Evolutionary conservation across 2,797 vertebrate genomes (phyloP), one percentile per base, ranked within the genome.

Genomic region (Vireo griseus): DNA sequence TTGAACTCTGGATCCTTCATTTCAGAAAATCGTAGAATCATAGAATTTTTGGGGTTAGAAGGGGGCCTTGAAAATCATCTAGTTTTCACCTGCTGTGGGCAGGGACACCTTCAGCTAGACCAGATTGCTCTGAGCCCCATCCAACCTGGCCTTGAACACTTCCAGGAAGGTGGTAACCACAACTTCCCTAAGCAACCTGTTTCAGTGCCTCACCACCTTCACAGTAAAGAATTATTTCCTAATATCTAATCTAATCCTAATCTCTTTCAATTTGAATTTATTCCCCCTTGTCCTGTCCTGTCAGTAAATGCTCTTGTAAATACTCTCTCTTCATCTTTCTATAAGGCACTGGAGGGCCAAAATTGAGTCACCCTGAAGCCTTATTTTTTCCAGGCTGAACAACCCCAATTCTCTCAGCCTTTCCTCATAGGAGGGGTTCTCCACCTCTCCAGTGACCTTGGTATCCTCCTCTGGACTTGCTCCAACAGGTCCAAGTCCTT

Each of bases 401-500:
- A 57, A 57, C 9, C 14, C 4, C 8, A 50, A 11, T 33, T 69
- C 17, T 51, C 37, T 63, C 51, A 58, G 39, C 12, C 20, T 57
- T 76, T 69, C 19, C 14, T 45, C 29, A 51, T 1, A 58, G 51
- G 7, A 71, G 17, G 51, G 14, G 10, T 76, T 16, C 5, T 69
- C 16, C 28, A 17, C 33, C 37, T 13, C 28, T 51, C 31, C 37
- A 37, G 2, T 31, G 24, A 51, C 5, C 29, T 76, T 45, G 24
- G 50, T 63, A n/a, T 5, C 44, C 3, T 13, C 10, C 16, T 39
- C 57, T 21, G 8, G 6, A 62, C 9, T 2, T 9, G 8, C 0
- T 0, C 22, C 2, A 25, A 13, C 26, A 44, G n/a, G 2, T 57
- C 9, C 0, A 3, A 21, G 42, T 39, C 39, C 17, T 71, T 71